Percentiles rank a stretch among this genome's conserved stretches.
Conservation (phyloP, 2,888 invertebrate species). For the Podotricha telesiphe region DNA sequence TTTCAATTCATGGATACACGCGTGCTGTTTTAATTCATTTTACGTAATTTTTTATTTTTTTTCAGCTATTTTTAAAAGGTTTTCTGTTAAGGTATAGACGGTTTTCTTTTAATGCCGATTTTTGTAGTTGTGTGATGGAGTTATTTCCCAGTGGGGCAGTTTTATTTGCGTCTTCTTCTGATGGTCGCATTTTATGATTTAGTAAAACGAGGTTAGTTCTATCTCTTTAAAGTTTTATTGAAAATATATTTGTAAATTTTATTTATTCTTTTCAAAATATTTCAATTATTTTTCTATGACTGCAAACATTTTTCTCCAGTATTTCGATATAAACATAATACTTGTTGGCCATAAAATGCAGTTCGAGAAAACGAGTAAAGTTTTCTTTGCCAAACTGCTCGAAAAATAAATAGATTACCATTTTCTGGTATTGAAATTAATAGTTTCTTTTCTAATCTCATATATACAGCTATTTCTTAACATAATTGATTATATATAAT, state of each 20-base stretch:
- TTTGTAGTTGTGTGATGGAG: not conserved
- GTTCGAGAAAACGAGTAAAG: not conserved
- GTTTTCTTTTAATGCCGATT: too few species aligned
- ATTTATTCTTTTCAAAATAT: not conserved
- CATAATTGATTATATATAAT: too few species aligned
- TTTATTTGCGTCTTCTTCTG: not conserved
- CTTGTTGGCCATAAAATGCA: not conserved
- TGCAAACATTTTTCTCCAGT: not conserved
- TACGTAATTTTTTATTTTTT: slow-evolving; percentile 22
- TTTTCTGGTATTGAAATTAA: slow-evolving; percentile 10
- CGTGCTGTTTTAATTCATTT: slow-evolving; percentile 31
- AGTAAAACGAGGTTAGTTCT: not conserved
- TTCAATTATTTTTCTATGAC: slow-evolving; percentile 1
- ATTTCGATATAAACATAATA: slow-evolving; percentile 5
- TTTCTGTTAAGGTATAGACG: not conserved
- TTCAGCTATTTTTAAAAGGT: slow-evolving; percentile 14
- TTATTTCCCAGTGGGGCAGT: not conserved
- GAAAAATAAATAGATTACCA: slow-evolving; percentile 4
- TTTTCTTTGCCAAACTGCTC: not conserved
- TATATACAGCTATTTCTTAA: too few species aligned
- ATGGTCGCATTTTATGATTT: not conserved
- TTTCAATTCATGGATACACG: slow-evolving; percentile 40
- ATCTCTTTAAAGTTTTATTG: not conserved
- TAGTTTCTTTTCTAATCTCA: not conserved
- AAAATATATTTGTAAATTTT: not conserved